Base-by-base conservation (phyloP, 2,797 vertebrate genomes). In the Pipistrellus nathusii region DNA sequence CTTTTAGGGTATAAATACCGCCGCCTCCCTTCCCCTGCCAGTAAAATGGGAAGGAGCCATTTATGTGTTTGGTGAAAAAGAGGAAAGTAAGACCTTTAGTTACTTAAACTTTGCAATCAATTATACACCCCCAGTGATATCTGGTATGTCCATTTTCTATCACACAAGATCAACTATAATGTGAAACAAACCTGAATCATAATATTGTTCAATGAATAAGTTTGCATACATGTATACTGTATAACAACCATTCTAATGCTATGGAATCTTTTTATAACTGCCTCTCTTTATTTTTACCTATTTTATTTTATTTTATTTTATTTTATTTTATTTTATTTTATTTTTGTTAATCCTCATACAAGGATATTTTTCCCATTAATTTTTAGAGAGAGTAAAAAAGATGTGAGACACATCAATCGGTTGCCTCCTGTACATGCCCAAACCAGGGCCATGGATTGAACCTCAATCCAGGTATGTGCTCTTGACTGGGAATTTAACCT, bases 11-110 rank as follows among this genome's bases (percentile, higher is more conserved):
- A 3, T 57, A 66, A 80, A 35, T 90, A 23, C 11, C 38, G 38
- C 38, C 38, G 38, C 38, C 6, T 6, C 5, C 38, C 38, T 5
- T n/a, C n/a, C n/a, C n/a, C n/a, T n/a, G n/a, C 15, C 8, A 32
- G 17, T 76, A 88, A 92, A 90, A 62, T 57, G 14, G 0, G 8
- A 81, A 53, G 48, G 48, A 44, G 14, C 3, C 18, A 46, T 62
- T 85, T 62, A 41, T 44, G 8, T 90, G 4, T 88, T 87, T 94
- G 13, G 14, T 46, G 46, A 55, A 94, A 96, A 82, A 82, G 41
- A 81, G 20, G 12, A 71, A 94, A 78, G n/a, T 71, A 72, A 46
- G 32, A 92, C 71, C 32, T 38, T 80, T 66, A 85, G 38, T 14
- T 83, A 62, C 8, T 83, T 80, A 64, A 7, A 80, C 25, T 90